Evolutionary conservation across 2,113 vertebrate species (phyloP), one percentile per base, ranked within the genome.

Genomic region (Scartelaos histophorus): DNA sequence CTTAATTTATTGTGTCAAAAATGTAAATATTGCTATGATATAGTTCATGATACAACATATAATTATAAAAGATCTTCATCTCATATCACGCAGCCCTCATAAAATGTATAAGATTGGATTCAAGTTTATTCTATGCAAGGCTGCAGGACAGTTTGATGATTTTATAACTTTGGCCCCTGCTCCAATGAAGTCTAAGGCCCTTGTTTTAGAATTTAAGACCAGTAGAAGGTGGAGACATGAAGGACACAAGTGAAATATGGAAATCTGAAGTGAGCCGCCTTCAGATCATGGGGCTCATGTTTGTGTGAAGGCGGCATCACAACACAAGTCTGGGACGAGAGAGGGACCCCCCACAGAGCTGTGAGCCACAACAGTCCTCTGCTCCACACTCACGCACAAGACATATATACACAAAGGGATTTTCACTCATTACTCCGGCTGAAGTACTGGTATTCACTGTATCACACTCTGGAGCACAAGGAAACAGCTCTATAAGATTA

Each of bases 261-360:
- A 43, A 43, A 43, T 43, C 38, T 43, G 47, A 49, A 5, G 16
- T 17, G 47, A 51, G 17, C 47, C 4, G 15, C 16, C 47, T 49
- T 5, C 47, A 51, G 47, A 17, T 51, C 47, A 51, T 19, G 1
- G 5, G 16, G 38, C 38, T 43, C 38, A 43, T 19, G 54, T 12
- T n/a, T 56, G n/a, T 56, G 54, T 56, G n/a, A 68, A 45, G 68
- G 19, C 38, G 3, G 21, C 13, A 2, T 46, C 76, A 71, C 80
- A 83, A 66, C 54, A 1, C 12, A 15, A 29, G 58, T 61, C 25
- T 61, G 25, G 17, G 7, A 35, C 17, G 13, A 62, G 25, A 62
- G 57, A 16, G 4, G 24, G 21, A n/a, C 57, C 13, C 2, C 25
- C 60, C n/a, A 3, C 16, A 35, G 60, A 17, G 60, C 25, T 62